A percentile compares a stretch with the other conserved stretches of the same genome.
These are phyloP conservation scores for Nyctibius bracteatus DNA, from an alignment of 2,113 vertebrate genomes.

Conservation along the genomic window DNA sequence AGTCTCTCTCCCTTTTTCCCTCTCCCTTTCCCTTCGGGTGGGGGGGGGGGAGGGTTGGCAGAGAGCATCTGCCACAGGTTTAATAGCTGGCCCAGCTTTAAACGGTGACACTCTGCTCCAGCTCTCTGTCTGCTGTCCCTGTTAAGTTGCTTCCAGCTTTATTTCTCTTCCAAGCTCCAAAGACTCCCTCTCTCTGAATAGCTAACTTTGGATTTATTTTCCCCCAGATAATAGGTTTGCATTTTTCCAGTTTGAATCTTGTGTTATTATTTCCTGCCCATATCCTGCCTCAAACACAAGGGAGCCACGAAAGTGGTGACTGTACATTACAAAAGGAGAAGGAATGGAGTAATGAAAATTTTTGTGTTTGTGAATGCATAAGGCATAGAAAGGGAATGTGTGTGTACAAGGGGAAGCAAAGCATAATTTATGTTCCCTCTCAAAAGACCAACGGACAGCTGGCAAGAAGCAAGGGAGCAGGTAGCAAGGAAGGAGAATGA, in stretches of 20 bases:
- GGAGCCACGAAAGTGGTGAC: constrained; percentile 38
- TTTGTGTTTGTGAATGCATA: background rate
- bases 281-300: constrained; percentile 54
- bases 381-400: background rate
- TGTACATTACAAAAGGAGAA: constrained; percentile 31
- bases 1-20: no score
- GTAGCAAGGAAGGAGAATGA: background rate
- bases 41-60: no score
- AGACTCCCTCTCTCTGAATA: constrained; percentile 18
- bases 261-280: constrained; percentile 53
- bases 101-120: no score
- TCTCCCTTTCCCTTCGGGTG: no score
- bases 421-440: background rate
- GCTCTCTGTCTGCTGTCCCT: background rate
- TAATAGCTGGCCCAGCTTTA: no score
- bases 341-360: background rate
- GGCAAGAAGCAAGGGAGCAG: background rate
- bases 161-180: constrained; percentile 25
- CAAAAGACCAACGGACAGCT: background rate
- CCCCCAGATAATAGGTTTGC: constrained; percentile 57
- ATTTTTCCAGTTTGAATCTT: constrained; percentile 63
- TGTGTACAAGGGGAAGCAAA: background rate
- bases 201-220: constrained; percentile 54
- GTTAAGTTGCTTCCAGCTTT: background rate
- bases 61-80: no score